phyloP scores from a whole-genome alignment of 2,888 invertebrate genomes.

The Adelphocoris suturalis region DNA sequence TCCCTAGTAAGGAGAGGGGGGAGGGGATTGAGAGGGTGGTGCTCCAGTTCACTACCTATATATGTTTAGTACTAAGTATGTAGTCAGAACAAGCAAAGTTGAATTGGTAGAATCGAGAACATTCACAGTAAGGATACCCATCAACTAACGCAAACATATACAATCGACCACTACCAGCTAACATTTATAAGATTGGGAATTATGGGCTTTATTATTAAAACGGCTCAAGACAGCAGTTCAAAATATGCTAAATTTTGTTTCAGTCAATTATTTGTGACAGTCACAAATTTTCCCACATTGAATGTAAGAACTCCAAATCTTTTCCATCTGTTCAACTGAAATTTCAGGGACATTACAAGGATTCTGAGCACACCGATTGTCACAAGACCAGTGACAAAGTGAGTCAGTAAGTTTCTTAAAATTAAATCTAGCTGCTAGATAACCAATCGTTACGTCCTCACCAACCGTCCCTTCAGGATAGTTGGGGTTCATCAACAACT shows the following conservation, averaged over 20 bases:
- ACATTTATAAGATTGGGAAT: background rate
- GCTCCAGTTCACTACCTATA: too few relatives aligned
- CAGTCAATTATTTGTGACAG: background rate
- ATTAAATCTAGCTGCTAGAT: conserved; percentile 75
- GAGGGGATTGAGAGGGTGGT: too few relatives aligned
- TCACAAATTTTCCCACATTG: conserved; percentile 38
- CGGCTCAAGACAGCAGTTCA: background rate
- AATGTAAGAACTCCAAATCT: conserved; percentile 61
- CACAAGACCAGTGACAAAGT: conserved; percentile 74
- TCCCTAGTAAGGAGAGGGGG: too few relatives aligned
- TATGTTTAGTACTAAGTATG: too few relatives aligned
- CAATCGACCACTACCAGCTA: background rate
- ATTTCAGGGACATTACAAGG: conserved; percentile 72
- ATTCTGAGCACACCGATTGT: conserved; percentile 47
- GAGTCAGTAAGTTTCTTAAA: conserved; percentile 65
- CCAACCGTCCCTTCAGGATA: conserved; percentile 73
- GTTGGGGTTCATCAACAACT: conserved; percentile 13
- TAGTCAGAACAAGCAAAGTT: background rate
- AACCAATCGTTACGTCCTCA: conserved; percentile 76
- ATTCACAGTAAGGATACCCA: background rate
- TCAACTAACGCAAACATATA: background rate
- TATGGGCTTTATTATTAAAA: background rate
- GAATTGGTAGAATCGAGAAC: background rate
- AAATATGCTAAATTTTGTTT: background rate
- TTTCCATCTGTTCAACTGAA: conserved; percentile 40